A percentile compares a stretch with the other conserved stretches of the same genome.
Conservation (phyloP, 1,140 invertebrate genomes). For the Planococcus citri region DNA sequence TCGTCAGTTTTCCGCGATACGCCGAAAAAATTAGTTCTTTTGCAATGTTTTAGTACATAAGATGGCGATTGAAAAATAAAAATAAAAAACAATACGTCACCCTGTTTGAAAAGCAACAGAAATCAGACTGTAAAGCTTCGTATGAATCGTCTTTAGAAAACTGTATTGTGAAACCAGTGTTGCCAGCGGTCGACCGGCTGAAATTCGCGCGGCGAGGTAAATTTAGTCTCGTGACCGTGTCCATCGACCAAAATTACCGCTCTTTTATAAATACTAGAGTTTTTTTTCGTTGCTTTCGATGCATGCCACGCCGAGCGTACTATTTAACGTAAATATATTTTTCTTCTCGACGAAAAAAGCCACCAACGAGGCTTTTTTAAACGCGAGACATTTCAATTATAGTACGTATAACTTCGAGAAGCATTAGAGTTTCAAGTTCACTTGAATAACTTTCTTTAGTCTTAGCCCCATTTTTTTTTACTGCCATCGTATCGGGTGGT, state of each 20-base stretch:
- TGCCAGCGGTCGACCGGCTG: neutral
- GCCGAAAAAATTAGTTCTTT: neutral
- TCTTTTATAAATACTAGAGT: neutral
- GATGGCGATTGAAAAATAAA: neutral
- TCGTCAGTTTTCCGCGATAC: neutral
- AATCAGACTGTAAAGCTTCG: constrained; percentile 21
- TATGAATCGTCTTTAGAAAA: constrained; percentile 22
- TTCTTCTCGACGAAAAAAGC: too few relatives aligned
- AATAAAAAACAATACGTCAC: constrained; percentile 20
- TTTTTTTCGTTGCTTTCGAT: neutral
- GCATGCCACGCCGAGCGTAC: too few relatives aligned
- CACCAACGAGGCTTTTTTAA: too few relatives aligned
- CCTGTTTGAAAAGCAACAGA: constrained; percentile 21
- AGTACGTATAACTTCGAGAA: neutral
- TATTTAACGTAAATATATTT: too few relatives aligned
- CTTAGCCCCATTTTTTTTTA: too few relatives aligned
- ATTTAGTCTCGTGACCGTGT: neutral
- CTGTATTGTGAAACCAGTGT: constrained; percentile 15
- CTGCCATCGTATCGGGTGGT: too few relatives aligned
- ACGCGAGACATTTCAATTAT: neutral
- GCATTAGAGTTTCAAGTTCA: neutral
- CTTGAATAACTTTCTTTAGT: neutral
- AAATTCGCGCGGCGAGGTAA: neutral
- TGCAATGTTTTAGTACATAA: neutral
- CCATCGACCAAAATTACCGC: neutral